phyloP scores from a whole-genome alignment of 2,888 invertebrate species.

The Leptopilina myrica region DNA sequence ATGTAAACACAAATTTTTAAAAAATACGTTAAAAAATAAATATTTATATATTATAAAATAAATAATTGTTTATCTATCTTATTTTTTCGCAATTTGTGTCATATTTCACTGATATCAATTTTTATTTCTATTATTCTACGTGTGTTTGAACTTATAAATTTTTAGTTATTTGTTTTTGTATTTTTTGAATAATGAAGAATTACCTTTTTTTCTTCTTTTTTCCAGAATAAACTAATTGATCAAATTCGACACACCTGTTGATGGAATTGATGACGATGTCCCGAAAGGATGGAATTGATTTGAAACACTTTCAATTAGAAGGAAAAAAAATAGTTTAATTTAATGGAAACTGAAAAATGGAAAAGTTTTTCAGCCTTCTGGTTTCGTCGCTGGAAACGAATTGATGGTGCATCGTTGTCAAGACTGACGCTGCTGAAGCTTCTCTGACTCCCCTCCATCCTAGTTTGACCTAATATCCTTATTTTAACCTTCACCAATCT shows the following conservation, averaged over 20 bases:
- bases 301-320: neutral
- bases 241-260: neutral
- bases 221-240: neutral
- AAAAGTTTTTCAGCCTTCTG: neutral
- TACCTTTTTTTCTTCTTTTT: too few relatives aligned
- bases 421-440: slow-evolving; percentile 3
- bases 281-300: neutral
- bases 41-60: too few relatives aligned
- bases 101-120: too few relatives aligned
- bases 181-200: neutral
- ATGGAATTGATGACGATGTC: neutral
- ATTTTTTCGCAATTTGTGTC: too few relatives aligned
- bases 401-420: slow-evolving; percentile 5
- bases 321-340: neutral
- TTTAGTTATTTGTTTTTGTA: too few relatives aligned
- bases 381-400: slow-evolving; percentile 26
- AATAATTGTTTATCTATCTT: too few relatives aligned
- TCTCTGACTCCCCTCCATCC: slow-evolving; percentile 23
- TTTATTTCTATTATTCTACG: too few relatives aligned
- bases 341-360: neutral
- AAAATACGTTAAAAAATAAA: too few relatives aligned
- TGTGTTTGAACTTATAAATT: too few relatives aligned
- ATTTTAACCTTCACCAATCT: slow-evolving; percentile 34
- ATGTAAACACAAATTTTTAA: too few relatives aligned
- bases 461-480: slow-evolving; percentile 24